phyloP scores from a whole-genome alignment of 2,113 vertebrate species.

The Isichthys henryi region DNA sequence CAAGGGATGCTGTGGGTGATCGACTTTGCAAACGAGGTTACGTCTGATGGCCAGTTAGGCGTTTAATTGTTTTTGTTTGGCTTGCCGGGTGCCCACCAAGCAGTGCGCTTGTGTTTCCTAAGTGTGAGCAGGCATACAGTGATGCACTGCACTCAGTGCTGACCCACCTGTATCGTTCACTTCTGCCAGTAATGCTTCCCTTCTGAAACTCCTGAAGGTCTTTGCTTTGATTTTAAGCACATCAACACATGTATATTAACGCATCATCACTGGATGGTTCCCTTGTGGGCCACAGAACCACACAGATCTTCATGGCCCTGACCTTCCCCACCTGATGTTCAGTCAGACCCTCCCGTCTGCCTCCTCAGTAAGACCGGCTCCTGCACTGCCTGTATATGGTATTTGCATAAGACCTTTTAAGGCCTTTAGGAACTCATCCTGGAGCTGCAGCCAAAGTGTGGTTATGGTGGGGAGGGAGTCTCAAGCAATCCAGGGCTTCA shows the following conservation, averaged over 20 bases:
- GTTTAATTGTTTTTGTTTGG: slow-evolving; percentile 46
- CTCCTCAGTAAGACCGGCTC: neutral
- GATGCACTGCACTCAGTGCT: neutral
- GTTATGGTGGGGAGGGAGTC: neutral
- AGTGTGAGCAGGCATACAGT: neutral
- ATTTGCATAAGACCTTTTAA: neutral
- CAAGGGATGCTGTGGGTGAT: slow-evolving; percentile 9
- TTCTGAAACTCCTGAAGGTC: neutral
- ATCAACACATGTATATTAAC: neutral
- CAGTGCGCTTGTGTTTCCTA: neutral
- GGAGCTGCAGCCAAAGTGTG: neutral
- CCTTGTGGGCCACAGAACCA: neutral
- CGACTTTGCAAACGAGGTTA: slow-evolving; percentile 34
- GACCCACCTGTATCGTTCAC: slow-evolving; percentile 39
- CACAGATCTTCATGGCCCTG: neutral
- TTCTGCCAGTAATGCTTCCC: slow-evolving; percentile 61
- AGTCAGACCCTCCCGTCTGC: neutral
- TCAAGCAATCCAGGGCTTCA: neutral
- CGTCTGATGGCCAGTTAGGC: slow-evolving; percentile 38
- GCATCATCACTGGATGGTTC: neutral
- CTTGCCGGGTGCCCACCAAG: slow-evolving; percentile 22
- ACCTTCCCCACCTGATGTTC: neutral
- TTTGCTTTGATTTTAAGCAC: neutral
- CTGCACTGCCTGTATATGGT: neutral
- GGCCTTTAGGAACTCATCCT: neutral